Conservation (phyloP, 2,888 invertebrate genomes). For the Pterobdella sp. region DNA sequence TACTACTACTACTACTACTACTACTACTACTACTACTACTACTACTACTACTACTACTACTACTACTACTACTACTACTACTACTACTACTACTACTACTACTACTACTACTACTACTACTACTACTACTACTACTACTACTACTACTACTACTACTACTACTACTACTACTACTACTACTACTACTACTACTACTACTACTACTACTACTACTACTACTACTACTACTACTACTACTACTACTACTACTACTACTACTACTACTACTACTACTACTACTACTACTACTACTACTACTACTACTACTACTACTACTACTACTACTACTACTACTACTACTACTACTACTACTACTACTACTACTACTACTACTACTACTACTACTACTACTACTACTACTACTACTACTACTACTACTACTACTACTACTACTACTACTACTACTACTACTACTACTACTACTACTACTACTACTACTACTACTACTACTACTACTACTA, state of each 20-base stretch:
- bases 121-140: conserved; percentile 27
- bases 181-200: conserved; percentile 20
- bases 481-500: conserved; percentile 27
- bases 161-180: conserved; percentile 27
- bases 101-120: conserved; percentile 27
- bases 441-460: conserved; percentile 28
- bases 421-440: conserved; percentile 27
- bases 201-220: conserved; percentile 22
- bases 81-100: conserved; percentile 24
- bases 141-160: conserved; percentile 27
- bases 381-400: conserved; percentile 29
- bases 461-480: conserved; percentile 28
- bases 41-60: conserved; percentile 1
- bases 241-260: conserved; percentile 22
- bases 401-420: conserved; percentile 27
- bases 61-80: conserved; percentile 15
- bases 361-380: conserved; percentile 28
- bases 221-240: conserved; percentile 21
- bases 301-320: neutral
- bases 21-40: neutral
- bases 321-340: conserved; percentile 1
- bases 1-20: conserved; percentile 1
- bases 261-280: conserved; percentile 22
- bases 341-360: conserved; percentile 14
- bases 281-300: conserved; percentile 8